phyloP scores from a whole-genome alignment of 2,888 invertebrate species.

The Phrixothrix hirtus region DNA sequence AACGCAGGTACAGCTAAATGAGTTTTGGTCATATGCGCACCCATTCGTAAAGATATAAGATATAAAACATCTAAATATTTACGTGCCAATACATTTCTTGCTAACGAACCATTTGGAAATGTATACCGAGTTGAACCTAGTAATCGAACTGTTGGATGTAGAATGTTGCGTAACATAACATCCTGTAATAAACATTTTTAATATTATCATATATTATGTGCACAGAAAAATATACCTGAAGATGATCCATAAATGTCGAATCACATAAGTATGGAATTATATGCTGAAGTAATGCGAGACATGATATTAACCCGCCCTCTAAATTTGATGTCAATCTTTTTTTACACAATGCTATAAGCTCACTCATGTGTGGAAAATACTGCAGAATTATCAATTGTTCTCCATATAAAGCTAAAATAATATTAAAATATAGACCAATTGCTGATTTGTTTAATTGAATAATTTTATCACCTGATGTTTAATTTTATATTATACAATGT shows the following conservation, averaged over 20 bases:
- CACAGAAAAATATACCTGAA: conserved; percentile 68
- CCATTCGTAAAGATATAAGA: conserved; percentile 75
- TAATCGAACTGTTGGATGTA: conserved; percentile 81
- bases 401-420: conserved; percentile 71
- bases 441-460: too few species aligned
- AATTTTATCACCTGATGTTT: too few species aligned
- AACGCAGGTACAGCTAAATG: conserved; percentile 73
- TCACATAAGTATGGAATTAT: conserved; percentile 82
- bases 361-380: conserved; percentile 88
- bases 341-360: conserved; percentile 79
- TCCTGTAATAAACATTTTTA: conserved; percentile 64
- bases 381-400: conserved; percentile 86
- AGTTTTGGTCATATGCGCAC: conserved; percentile 75
- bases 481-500: too few species aligned
- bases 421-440: neutral
- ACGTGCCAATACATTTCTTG: conserved; percentile 74
- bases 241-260: conserved; percentile 81
- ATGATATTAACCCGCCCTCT: conserved; percentile 87
- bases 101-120: conserved; percentile 80
- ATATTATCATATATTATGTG: neutral
- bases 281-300: conserved; percentile 77
- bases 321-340: conserved; percentile 79
- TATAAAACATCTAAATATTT: conserved; percentile 83
- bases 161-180: conserved; percentile 77
- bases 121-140: conserved; percentile 76